Evolutionary conservation across 1,140 invertebrate species (phyloP), one percentile per base, ranked within the genome.

Genomic region (Agraylea sexmaculata): DNA sequence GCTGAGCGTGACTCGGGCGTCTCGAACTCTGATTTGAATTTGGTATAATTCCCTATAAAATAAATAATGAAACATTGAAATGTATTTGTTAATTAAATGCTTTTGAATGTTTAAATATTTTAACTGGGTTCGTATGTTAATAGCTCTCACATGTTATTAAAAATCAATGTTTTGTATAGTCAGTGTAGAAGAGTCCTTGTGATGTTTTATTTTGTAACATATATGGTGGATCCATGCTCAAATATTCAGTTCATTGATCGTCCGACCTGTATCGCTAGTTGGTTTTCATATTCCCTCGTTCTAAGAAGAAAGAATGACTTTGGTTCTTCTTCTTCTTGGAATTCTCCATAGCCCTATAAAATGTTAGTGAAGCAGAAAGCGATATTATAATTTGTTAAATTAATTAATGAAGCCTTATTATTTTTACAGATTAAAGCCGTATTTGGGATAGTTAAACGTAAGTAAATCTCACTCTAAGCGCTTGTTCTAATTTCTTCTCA

Each of bases 401-500:
- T 36, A 33, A 11, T 22, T 4, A 34, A 8, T 53, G 41, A 44
- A 15, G 40, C 20, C 4, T 15, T 4, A 40, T 34, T 34, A 15
- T 1, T 36, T 43, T 18, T 16, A 2, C 10, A 40, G 20, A 20
- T 16, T 30, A n/a, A 19, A 19, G 16, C 5, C 11, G 7, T 12
- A 16, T 31, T 21, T 11, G 16, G 10, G 17, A 37, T 16, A 18
- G 27, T 39, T 39, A 21, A 37, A 37, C 18, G 7, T 22, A 17
- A 18, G 30, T 32, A 21, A 19, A 42, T 43, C 51, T 64, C 59
- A 74, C 75, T 66, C 68, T 62, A 46, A 75, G 49, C 22, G 66
- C 64, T 46, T 75, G 73, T 54, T 75, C 69, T 46, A 78, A 54
- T 61, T 74, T 75, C 53, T 74, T 82, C 55, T 87, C 83, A 43